Evolutionary conservation across 1,140 invertebrate species (phyloP), one percentile per base, ranked within the genome.

Genomic region (Melanaphis sacchari): DNA sequence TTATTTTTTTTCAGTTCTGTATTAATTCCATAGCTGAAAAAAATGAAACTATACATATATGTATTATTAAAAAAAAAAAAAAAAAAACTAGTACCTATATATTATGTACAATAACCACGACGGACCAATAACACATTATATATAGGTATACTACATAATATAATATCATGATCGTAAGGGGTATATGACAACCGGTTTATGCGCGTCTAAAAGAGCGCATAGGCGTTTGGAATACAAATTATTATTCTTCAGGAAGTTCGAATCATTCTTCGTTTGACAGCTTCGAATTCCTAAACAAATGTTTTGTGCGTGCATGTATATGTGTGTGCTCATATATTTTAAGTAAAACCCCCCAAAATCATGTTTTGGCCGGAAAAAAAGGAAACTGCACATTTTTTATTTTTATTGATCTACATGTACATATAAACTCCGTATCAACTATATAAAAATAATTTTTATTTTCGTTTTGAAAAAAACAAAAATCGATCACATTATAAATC

Each of bases 151-250:
- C 59, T 18, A 66, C 18, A 52, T 9, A 22, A 49, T 7, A 21
- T 22, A 38, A 54, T 90, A 90, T 38, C 24, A 90, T 31, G 54
- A 41, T 41, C 89, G 38, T 66, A 90, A 90, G 26, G 89, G 89
- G 52, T 59, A 41, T 90, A 66, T 90, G 41, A 66, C 54, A 90
- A 90, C 89, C 89, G 89, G 89, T 90, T 90, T 90, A 21, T 66
- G 38, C 38, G 52, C 40, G 54, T 90, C 54, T 90, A 90, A 90
- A 90, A 59, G 38, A 90, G 54, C 38, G 36, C 49, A 90, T n/a
- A 90, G 89, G 89, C 89, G 89, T 90, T 66, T 90, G 89, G 89
- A 90, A 90, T 90, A 90, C 89, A 90, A 90, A 90, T 90, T 90
- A 88, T 88, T 46, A 59, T 59, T 41, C 24, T 90, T 90, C 89